These are phyloP conservation scores for Aythya baeri DNA, from an alignment of 2,113 vertebrate genomes.

Conservation along the genomic window DNA sequence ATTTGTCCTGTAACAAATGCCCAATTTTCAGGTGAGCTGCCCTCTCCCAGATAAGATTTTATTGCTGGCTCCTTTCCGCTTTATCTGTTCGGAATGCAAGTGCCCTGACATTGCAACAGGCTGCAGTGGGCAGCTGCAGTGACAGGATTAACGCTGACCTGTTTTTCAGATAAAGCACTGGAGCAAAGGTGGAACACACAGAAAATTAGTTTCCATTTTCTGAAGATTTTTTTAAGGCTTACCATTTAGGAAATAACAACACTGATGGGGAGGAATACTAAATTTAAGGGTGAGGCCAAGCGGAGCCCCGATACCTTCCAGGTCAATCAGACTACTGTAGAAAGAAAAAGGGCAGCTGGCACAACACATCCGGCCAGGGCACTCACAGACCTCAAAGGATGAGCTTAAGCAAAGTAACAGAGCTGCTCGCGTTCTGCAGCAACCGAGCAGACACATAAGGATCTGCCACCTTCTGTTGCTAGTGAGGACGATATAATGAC, in stretches of 20 bases:
- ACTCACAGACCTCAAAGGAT: neutral
- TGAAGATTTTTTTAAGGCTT: neutral
- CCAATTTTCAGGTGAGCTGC: neutral
- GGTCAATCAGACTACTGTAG: neutral
- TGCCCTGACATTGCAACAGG: neutral
- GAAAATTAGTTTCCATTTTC: neutral
- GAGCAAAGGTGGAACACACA: neutral
- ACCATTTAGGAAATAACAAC: neutral
- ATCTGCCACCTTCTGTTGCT: slow-evolving; percentile 26
- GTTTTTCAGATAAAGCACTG: neutral
- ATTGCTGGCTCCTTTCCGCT: neutral
- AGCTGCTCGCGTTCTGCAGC: neutral
- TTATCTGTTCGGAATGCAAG: neutral
- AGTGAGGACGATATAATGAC: neutral
- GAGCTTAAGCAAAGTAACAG: neutral
- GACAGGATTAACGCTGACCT: neutral
- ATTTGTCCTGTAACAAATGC: neutral
- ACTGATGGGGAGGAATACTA: neutral
- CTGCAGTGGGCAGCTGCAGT: neutral
- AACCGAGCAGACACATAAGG: neutral
- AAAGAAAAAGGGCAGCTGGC: neutral
- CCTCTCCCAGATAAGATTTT: neutral
- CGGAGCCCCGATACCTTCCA: neutral
- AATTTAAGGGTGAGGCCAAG: neutral
- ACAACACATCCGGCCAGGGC: neutral